Percentiles rank a stretch among this genome's conserved stretches.
Conservation (phyloP, 2,797 vertebrate species). For the Bradypodion ventrale region DNA sequence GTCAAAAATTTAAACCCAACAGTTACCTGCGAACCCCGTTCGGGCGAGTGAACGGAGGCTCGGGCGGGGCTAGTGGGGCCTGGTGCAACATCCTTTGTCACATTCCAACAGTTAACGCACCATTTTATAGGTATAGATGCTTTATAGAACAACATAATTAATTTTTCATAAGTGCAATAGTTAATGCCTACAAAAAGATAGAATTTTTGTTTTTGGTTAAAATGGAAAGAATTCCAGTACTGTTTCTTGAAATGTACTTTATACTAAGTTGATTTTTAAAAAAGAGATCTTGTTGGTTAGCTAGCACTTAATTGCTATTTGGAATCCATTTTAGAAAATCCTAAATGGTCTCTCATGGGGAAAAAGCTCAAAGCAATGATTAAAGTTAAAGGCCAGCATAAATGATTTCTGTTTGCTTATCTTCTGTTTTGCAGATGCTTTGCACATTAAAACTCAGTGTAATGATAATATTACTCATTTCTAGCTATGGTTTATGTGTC, state of each 20-base stretch:
- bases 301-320: background rate
- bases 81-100: too few relatives aligned
- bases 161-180: too few relatives aligned
- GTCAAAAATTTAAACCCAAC: too few relatives aligned
- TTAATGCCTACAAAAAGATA: conserved; percentile 6
- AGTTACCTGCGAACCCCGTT: too few relatives aligned
- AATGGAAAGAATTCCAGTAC: background rate
- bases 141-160: conserved; percentile 21
- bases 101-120: too few relatives aligned
- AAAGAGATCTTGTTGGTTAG: background rate
- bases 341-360: background rate
- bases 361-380: conserved; percentile 16
- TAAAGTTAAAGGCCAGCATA: background rate
- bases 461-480: conserved; percentile 8
- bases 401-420: background rate
- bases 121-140: too few relatives aligned
- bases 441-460: conserved; percentile 2
- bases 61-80: too few relatives aligned
- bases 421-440: background rate
- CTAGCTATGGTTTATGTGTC: background rate
- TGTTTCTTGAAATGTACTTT: background rate
- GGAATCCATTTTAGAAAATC: background rate
- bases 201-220: background rate
- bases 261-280: background rate
- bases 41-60: too few relatives aligned